Conservation (phyloP, 2,888 invertebrate species). For the Lasioglossum vierecki region DNA sequence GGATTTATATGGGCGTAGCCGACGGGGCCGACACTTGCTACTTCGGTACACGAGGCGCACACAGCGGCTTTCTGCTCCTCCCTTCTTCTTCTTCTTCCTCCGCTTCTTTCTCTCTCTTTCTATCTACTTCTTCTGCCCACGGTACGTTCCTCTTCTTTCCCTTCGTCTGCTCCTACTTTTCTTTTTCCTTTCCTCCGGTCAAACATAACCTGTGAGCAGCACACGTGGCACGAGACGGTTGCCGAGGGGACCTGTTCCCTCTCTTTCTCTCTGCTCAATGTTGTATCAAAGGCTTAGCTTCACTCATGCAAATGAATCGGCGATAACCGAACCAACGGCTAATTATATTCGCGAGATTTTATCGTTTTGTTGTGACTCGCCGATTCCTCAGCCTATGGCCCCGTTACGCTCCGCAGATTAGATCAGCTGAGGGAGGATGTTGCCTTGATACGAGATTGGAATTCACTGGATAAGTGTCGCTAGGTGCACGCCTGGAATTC, state of each 20-base stretch:
- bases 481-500: neutral
- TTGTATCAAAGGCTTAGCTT: constrained; percentile 56
- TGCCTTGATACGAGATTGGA: neutral
- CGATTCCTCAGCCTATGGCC: constrained; percentile 1
- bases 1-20: constrained; percentile 80
- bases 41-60: constrained; percentile 68
- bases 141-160: constrained; percentile 18
- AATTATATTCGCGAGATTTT: constrained; percentile 52
- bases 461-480: neutral
- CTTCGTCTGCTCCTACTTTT: constrained; percentile 20
- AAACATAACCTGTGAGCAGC: constrained; percentile 60
- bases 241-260: constrained; percentile 33
- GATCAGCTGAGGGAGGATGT: neutral
- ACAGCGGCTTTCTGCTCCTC: constrained; percentile 47
- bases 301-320: constrained; percentile 61
- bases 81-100: constrained; percentile 19
- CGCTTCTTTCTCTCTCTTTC: constrained; percentile 21
- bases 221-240: constrained; percentile 63
- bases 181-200: constrained; percentile 50
- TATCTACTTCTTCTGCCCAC: constrained; percentile 21
- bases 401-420: neutral
- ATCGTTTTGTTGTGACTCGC: constrained; percentile 31
- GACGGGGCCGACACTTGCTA: constrained; percentile 77
- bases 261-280: constrained; percentile 21
- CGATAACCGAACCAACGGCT: constrained; percentile 41